phyloP scores from a whole-genome alignment of 2,113 vertebrate genomes.

The Oncorhynchus mykiss region DNA sequence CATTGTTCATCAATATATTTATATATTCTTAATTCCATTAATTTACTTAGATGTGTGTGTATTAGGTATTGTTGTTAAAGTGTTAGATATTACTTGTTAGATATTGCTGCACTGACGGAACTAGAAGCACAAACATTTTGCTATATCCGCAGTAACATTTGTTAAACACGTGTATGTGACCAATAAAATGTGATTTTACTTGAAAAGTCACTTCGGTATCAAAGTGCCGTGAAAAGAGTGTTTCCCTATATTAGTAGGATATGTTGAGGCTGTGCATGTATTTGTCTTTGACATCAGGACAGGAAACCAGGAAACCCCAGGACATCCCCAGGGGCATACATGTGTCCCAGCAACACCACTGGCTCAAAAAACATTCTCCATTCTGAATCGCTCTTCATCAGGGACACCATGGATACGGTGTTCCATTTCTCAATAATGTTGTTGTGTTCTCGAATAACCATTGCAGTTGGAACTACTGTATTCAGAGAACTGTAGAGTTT shows the following conservation, averaged over 20 bases:
- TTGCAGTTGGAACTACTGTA: not conserved
- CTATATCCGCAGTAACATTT: too few relatives aligned
- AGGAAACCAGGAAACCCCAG: not conserved
- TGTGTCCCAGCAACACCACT: not conserved
- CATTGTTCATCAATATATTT: too few relatives aligned
- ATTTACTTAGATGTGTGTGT: too few relatives aligned
- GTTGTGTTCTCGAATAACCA: not conserved
- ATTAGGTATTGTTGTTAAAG: too few relatives aligned
- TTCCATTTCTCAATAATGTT: not conserved
- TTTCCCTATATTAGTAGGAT: not conserved
- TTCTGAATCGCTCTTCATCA: not conserved
- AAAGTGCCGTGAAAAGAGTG: too few relatives aligned
- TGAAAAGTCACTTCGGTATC: too few relatives aligned
- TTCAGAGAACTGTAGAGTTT: not conserved
- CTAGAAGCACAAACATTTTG: too few relatives aligned
- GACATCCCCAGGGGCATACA: not conserved
- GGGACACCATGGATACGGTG: not conserved
- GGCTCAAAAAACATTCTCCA: not conserved
- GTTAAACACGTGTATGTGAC: too few relatives aligned
- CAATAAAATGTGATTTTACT: too few relatives aligned
- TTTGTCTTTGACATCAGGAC: not conserved
- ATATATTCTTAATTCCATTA: too few relatives aligned
- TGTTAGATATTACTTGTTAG: too few relatives aligned
- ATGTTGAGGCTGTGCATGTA: not conserved
- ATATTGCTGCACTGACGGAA: too few relatives aligned